Conservation (phyloP, 2,888 invertebrate genomes). For the Allolobophora icterica region DNA sequence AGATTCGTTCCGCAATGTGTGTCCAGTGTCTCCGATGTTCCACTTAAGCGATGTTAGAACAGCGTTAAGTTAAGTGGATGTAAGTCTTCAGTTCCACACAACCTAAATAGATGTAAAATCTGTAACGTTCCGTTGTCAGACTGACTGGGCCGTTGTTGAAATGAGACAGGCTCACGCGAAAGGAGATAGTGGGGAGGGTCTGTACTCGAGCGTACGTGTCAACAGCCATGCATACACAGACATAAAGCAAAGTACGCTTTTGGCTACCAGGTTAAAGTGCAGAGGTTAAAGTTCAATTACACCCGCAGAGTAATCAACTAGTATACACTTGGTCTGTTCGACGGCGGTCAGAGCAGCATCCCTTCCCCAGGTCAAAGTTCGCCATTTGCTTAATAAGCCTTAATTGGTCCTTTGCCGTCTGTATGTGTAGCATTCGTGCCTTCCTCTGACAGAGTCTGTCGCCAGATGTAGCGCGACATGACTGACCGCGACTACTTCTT, state of each 20-base stretch:
- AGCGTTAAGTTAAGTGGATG: background rate
- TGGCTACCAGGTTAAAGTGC: background rate
- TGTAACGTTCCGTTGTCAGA: background rate
- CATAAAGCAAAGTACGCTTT: background rate
- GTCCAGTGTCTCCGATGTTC: no score
- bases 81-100: background rate
- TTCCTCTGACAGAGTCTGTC: no score
- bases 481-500: no score
- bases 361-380: background rate
- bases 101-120: background rate
- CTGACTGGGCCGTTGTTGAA: background rate
- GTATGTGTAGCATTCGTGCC: no score
- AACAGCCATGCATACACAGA: background rate
- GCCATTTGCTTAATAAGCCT: background rate
- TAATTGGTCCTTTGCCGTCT: background rate
- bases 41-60: no score
- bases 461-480: no score
- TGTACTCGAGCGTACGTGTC: background rate
- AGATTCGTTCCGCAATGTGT: no score
- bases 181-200: background rate
- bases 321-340: background rate
- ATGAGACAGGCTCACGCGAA: background rate
- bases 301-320: background rate
- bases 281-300: background rate
- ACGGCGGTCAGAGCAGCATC: background rate